Evolutionary conservation across 2,888 invertebrate species (phyloP), one percentile per base, ranked within the genome.

Genomic region (Drosophila mettleri): DNA sequence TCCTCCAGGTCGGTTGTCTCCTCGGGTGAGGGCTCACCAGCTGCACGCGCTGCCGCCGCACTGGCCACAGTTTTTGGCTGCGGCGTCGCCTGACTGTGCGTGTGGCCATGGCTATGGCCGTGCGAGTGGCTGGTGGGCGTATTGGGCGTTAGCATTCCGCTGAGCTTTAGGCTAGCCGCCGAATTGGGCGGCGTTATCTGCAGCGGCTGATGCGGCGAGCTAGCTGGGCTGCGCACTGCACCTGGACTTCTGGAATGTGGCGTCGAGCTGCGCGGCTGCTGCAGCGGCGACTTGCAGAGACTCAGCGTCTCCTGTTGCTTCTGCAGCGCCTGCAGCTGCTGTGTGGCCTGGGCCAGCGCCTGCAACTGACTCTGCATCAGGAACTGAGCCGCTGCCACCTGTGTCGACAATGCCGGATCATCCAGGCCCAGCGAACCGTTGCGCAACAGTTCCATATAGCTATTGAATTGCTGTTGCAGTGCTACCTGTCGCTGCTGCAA

Each of bases 1-100:
- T 99, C 99, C 92, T 99, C 99, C 79, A 99, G 94, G 92, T 99
- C 99, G 38, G 98, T 98, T 57, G 98, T 98, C 93, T 99, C 98
- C 91, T 99, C 98, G 7, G 97, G 95, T 34, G 96, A 95, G 3
- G 97, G 96, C 90, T 97, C 97, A 75, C 96, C 94, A 72, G 95
- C 94, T 0, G 90, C 81, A 74, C 96, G 94, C 48, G 95, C 94
- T 68, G 94, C 93, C 20, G 87, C 90, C 7, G 84, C 89, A 53
- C 86, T 80, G 7, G 90, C 85, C 74, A 93, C 90, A 52, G 93
- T 93, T 69, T 94, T 93, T 49, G 93, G 92, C 73, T 93, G 85
- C 65, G 94, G 93, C 9, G 94, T 94, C 12, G 94, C 20, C 52
- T 52, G 52, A 6, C 52, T 52, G 52, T 52, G 51, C 12, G 27